Conservation (phyloP, 1,140 invertebrate species). For the Hyposmocoma kahamanoa region DNA sequence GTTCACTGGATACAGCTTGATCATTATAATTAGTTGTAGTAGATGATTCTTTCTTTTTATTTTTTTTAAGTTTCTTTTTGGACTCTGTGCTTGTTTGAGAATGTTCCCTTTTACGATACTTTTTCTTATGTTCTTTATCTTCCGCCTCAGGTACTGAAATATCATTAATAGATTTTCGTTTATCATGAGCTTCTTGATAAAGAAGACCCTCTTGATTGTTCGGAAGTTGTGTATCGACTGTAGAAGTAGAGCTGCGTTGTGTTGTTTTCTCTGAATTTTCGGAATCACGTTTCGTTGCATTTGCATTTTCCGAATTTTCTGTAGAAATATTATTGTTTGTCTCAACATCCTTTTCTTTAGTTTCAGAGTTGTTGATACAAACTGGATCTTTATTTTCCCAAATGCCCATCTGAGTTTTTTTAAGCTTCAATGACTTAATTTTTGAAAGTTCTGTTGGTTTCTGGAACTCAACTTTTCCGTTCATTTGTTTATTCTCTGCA, state of each 20-base stretch:
- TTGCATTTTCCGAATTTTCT: no score
- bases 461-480: background rate
- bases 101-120: conserved; percentile 17
- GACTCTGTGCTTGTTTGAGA: conserved; percentile 16
- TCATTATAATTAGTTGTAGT: no score
- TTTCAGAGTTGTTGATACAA: no score
- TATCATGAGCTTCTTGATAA: conserved; percentile 6
- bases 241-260: conserved; percentile 21
- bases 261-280: background rate
- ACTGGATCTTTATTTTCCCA: background rate
- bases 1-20: no score
- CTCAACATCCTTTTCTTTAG: no score
- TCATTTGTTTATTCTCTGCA: conserved; percentile 7
- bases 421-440: background rate
- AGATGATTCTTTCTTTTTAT: conserved; percentile 1
- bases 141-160: background rate
- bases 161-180: background rate
- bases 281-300: no score
- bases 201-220: conserved; percentile 57
- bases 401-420: background rate
- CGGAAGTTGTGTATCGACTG: conserved; percentile 39
- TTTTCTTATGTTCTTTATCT: conserved; percentile 1
- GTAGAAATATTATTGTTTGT: no score
- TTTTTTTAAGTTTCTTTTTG: conserved; percentile 9
- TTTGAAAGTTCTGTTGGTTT: background rate